Evolutionary conservation across 2,888 invertebrate species (phyloP), one percentile per base, ranked within the genome.

Genomic region (Tribolium freemani): DNA sequence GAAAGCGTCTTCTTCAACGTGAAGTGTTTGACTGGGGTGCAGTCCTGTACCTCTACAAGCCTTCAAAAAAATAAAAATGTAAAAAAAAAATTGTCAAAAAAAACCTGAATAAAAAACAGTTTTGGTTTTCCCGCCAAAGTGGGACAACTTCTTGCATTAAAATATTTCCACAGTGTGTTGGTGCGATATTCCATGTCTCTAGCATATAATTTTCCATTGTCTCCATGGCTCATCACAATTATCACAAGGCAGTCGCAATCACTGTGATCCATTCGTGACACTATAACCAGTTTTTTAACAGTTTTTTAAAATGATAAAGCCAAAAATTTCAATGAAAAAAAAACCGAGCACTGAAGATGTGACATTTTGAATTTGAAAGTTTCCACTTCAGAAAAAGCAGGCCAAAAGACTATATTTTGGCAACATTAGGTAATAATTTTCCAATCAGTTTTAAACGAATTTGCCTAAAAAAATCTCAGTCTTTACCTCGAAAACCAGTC

Each of bases 81-180:
- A 16, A 16, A 16, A 50, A 26, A 26, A 3, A 26, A 26, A n/a
- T n/a, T n/a, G n/a, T n/a, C n/a, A n/a, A 48, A 38, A 45, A 21
- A 13, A 38, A 10, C 85, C 87, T 93, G 92, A 77, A 93, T 89
- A 77, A 93, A 91, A 83, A 93, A 93, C 30, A 93, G 77, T 82
- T 93, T 93, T 0, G 93, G 93, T 83, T 93, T 93, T 72, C 92
- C 92, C 48, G 88, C 88, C 13, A 93, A 85, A 16, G 88, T 85
- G 58, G 88, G 87, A 79, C 92, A 92, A 44, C 84, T 87, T 74
- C 90, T 88, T 0, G 88, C 89, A 20, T 90, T 87, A 82, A 93
- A 93, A 46, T 87, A 88, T 51, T 84, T 86, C 88, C 91, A 90
- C 2, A 94, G 80, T n/a, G 87, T 85, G 50, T 91, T 90, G 9